These are phyloP conservation scores for Oncorhynchus masou DNA, from an alignment of 2,113 vertebrate species.

Conservation along the genomic window DNA sequence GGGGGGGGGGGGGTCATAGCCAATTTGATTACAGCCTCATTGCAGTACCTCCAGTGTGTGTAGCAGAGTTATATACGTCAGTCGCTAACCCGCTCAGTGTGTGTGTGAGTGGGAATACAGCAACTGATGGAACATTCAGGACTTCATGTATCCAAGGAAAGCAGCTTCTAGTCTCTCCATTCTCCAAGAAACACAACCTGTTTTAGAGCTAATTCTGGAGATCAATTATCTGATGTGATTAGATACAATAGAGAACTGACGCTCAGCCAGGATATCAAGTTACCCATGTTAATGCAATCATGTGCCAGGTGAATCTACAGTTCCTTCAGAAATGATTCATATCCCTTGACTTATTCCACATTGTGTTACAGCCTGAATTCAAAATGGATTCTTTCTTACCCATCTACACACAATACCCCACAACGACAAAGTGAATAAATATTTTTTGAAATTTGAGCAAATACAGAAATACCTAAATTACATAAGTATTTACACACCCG, in stretches of 20 bases:
- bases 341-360: too few species aligned
- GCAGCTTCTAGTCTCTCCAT: not conserved
- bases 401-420: too few species aligned
- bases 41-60: conserved; percentile 2
- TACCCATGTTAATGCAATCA: too few species aligned
- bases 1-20: not conserved
- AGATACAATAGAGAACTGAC: not conserved
- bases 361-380: too few species aligned
- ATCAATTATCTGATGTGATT: not conserved
- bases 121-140: conserved; percentile 10
- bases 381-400: too few species aligned
- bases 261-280: not conserved
- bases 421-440: too few species aligned
- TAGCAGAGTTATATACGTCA: not conserved
- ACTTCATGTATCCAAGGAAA: not conserved
- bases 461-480: too few species aligned
- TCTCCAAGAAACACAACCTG: not conserved
- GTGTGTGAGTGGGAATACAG: conserved; percentile 8
- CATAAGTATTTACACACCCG: too few species aligned
- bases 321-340: too few species aligned
- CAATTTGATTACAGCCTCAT: not conserved
- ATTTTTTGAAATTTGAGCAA: too few species aligned
- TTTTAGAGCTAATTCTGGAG: too few species aligned
- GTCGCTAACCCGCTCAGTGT: not conserved
- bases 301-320: too few species aligned